phyloP scores from a whole-genome alignment of 2,113 vertebrate genomes.

The Salminus brasiliensis region DNA sequence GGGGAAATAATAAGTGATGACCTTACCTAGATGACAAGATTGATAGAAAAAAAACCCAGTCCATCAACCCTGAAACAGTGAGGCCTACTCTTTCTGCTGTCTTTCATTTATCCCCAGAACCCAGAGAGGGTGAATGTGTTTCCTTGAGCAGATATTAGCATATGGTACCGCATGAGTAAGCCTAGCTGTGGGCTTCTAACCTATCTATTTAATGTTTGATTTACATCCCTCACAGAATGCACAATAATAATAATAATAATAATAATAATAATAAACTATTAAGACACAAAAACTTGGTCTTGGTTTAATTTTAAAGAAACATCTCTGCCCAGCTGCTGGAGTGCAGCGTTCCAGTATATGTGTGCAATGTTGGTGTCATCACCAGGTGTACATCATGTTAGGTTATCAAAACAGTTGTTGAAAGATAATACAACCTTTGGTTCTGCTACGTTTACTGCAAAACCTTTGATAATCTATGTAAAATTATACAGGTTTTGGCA shows the following conservation, averaged over 20 bases:
- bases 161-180: slow-evolving; percentile 63
- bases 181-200: slow-evolving; percentile 62
- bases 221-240: slow-evolving; percentile 65
- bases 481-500: not conserved
- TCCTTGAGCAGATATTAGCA: slow-evolving; percentile 66
- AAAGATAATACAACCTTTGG: no score
- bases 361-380: no score
- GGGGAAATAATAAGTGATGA: not conserved
- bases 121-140: slow-evolving; percentile 60
- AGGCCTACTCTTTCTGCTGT: slow-evolving; percentile 44
- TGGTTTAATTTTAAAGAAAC: slow-evolving; percentile 50
- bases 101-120: slow-evolving; percentile 46
- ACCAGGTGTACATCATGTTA: no score
- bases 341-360: not conserved
- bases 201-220: slow-evolving; percentile 70
- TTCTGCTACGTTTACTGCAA: not conserved
- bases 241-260: slow-evolving; percentile 46
- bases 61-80: slow-evolving; percentile 35
- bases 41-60: slow-evolving; percentile 39
- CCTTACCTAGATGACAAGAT: slow-evolving; percentile 24
- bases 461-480: not conserved
- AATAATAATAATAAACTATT: slow-evolving; percentile 60
- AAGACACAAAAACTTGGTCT: slow-evolving; percentile 40
- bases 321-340: slow-evolving; percentile 39
- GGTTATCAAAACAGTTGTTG: no score